Percentiles rank a stretch among this genome's conserved stretches.
These are phyloP conservation scores for Drosophila ustulata DNA, from an alignment of 2,888 invertebrate genomes.

Conservation along the genomic window DNA sequence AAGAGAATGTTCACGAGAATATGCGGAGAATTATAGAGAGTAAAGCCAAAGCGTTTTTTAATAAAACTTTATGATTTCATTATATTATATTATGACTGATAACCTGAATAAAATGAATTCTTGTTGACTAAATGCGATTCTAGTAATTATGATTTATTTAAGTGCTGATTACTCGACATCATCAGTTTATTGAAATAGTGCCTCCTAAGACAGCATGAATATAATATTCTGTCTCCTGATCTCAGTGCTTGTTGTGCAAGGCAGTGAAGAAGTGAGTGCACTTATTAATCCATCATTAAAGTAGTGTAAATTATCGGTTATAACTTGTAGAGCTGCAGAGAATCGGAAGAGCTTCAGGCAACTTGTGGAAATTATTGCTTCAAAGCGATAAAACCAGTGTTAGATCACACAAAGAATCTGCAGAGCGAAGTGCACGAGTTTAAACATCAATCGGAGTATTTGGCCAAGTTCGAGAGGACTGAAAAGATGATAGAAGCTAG, in stretches of 20 bases:
- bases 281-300: not conserved
- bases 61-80: no score
- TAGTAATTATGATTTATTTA: no score
- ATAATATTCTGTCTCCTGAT: not conserved
- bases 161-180: no score
- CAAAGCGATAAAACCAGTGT: not conserved
- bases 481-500: not conserved
- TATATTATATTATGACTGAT: no score
- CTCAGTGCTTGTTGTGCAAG: not conserved
- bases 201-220: not conserved
- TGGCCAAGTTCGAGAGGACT: not conserved
- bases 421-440: conserved; percentile 4
- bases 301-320: not conserved
- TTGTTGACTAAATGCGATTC: no score
- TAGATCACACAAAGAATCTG: not conserved
- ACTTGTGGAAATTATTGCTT: conserved; percentile 13
- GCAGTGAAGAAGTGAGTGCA: not conserved
- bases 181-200: not conserved
- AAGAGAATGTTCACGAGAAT: no score
- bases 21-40: no score
- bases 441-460: not conserved
- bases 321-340: not conserved
- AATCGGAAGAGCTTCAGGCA: not conserved
- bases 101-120: no score
- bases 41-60: no score